A percentile compares a stretch with the other conserved stretches of the same genome.
These are phyloP conservation scores for Ammodytes dubius DNA, from an alignment of 2,113 vertebrate species.

Conservation along the genomic window DNA sequence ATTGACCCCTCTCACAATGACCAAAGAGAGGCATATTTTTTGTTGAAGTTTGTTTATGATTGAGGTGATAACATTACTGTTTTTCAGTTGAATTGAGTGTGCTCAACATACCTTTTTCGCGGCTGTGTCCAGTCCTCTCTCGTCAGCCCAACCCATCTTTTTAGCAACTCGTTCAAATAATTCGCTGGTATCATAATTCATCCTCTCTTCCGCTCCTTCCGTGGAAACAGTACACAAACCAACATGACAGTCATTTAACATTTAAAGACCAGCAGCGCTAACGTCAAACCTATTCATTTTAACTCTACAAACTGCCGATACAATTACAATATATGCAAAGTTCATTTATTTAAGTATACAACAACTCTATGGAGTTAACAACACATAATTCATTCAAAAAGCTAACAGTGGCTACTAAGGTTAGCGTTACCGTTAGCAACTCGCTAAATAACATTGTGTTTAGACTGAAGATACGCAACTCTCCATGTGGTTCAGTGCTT, in stretches of 20 bases:
- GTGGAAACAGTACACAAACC: not conserved
- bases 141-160: constrained; percentile 76
- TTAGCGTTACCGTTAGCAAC: constrained; percentile 31
- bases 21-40: not conserved
- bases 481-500: not conserved
- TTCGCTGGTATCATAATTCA: constrained; percentile 65
- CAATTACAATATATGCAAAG: not conserved
- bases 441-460: not conserved
- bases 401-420: not conserved
- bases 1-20: not conserved
- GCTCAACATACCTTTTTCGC: constrained; percentile 71
- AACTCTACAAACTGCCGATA: too few relatives aligned
- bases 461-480: not conserved
- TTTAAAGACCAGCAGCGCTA: constrained; percentile 16
- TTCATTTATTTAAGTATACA: not conserved
- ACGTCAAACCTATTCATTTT: not conserved
- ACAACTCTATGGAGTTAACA: not conserved
- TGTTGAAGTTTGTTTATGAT: not conserved
- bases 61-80: not conserved
- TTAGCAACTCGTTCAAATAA: constrained; percentile 79
- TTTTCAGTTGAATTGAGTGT: not conserved
- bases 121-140: constrained; percentile 68
- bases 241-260: constrained; percentile 8
- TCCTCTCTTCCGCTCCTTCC: constrained; percentile 37
- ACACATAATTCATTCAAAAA: not conserved